Conservation (phyloP, 2,888 invertebrate species). For the Agonum fuliginosum region DNA sequence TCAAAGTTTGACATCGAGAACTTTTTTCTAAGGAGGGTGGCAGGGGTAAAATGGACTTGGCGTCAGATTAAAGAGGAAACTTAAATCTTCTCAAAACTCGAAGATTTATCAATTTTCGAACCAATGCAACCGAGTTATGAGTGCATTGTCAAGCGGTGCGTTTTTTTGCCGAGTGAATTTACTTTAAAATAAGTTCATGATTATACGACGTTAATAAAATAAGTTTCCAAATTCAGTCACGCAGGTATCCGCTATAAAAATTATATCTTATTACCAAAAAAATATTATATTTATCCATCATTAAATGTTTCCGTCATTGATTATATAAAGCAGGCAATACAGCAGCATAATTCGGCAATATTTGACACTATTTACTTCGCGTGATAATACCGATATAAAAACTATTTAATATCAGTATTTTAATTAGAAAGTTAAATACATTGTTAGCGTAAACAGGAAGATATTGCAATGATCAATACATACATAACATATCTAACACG, state of each 20-base stretch:
- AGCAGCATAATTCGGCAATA: conserved; percentile 23
- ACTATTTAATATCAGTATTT: conserved; percentile 40
- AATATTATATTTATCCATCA: conserved; percentile 25
- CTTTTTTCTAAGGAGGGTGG: too few relatives aligned
- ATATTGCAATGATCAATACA: conserved; percentile 1
- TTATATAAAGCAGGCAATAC: conserved; percentile 19
- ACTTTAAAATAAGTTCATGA: too few relatives aligned
- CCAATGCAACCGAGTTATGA: too few relatives aligned
- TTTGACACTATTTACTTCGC: conserved; percentile 33
- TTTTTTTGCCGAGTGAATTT: too few relatives aligned
- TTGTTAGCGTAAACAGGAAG: conserved; percentile 50
- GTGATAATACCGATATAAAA: conserved; percentile 40
- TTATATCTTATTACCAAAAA: conserved; percentile 30
- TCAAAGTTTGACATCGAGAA: too few relatives aligned
- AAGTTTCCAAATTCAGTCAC: conserved; percentile 30
- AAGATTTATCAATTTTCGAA: too few relatives aligned
- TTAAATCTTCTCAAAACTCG: too few relatives aligned
- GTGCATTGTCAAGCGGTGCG: too few relatives aligned
- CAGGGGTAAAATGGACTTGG: too few relatives aligned
- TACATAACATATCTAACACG: too few relatives aligned
- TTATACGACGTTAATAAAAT: too few relatives aligned
- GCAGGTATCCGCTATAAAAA: neutral
- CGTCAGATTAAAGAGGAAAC: too few relatives aligned
- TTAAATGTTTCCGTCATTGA: conserved; percentile 27
- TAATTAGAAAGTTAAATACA: conserved; percentile 50